These are phyloP conservation scores for Anabacerthia variegaticeps DNA, from an alignment of 2,797 vertebrate species.

Conservation along the genomic window DNA sequence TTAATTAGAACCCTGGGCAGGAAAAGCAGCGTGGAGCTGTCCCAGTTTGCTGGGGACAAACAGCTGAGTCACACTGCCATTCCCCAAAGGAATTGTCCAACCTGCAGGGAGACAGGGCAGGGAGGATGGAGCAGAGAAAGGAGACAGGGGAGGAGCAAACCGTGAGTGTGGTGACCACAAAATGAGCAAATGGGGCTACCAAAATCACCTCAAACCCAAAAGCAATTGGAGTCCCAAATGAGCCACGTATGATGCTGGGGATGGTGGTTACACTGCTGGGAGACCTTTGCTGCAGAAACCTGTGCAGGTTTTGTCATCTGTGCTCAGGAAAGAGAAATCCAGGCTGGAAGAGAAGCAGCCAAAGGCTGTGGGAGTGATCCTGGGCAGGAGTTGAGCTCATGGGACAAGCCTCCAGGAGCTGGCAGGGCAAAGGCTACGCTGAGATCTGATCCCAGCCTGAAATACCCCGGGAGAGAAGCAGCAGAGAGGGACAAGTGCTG, in stretches of 20 bases:
- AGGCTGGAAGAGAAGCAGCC: not conserved
- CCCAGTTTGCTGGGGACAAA: not conserved
- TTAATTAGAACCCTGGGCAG: not conserved
- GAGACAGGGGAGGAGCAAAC: not conserved
- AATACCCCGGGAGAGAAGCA: not conserved
- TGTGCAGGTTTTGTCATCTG: not conserved
- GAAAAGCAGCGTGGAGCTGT: not conserved
- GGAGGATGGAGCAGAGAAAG: not conserved
- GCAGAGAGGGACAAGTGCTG: not conserved
- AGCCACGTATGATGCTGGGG: not conserved
- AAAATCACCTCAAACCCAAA: not conserved
- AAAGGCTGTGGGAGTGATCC: not conserved
- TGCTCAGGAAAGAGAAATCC: not conserved
- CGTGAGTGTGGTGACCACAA: not conserved
- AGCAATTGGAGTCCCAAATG: not conserved
- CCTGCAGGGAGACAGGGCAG: not conserved
- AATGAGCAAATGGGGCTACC: not conserved
- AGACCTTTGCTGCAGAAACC: not conserved
- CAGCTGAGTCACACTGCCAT: not conserved
- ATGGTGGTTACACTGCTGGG: not conserved
- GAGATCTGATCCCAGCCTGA: not conserved
- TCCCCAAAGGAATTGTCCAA: not conserved
- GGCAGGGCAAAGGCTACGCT: not conserved
- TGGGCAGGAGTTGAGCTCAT: constrained; percentile 9
- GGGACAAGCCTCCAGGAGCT: not conserved